These are phyloP conservation scores for Holothuria glaberrima DNA, from an alignment of 35 echinoderm and acorn worm species.

Conservation along the genomic window DNA sequence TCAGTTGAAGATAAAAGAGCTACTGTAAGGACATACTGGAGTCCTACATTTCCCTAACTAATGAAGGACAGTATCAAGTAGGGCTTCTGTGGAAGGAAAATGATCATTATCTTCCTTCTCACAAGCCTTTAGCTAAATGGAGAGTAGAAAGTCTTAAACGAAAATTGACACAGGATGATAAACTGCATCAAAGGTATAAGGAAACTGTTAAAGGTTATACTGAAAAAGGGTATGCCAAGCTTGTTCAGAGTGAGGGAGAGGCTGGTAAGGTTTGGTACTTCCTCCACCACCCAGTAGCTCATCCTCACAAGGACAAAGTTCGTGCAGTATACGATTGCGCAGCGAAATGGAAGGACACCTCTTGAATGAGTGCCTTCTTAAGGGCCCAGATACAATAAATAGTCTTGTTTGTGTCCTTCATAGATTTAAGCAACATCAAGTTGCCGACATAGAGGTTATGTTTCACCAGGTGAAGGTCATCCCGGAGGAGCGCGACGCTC, in stretches of 20 bases:
- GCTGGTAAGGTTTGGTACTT: no score
- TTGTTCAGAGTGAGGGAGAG: no score
- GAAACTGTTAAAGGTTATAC: slow-evolving; percentile 27
- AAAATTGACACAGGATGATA: background rate
- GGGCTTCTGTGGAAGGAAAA: no score
- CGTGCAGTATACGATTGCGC: no score
- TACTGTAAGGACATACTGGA: background rate
- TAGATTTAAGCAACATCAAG: slow-evolving; percentile 40
- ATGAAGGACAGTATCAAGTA: no score
- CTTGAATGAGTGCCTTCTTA: no score
- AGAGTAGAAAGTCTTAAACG: background rate
- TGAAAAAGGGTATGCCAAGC: background rate
- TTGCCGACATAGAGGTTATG: slow-evolving; percentile 68
- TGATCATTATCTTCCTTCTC: no score
- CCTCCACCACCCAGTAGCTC: no score
- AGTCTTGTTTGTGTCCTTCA: no score
- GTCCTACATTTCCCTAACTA: background rate
- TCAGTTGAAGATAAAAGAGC: slow-evolving; percentile 47
- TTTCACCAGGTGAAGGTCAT: slow-evolving; percentile 66
- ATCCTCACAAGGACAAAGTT: no score
- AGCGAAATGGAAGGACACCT: no score
- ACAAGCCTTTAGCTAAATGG: background rate
- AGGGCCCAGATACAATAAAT: no score
- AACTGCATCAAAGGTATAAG: background rate
- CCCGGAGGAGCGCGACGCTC: slow-evolving; percentile 1